Conservation (phyloP, 2,888 invertebrate species). For the Lepas anatifera region DNA sequence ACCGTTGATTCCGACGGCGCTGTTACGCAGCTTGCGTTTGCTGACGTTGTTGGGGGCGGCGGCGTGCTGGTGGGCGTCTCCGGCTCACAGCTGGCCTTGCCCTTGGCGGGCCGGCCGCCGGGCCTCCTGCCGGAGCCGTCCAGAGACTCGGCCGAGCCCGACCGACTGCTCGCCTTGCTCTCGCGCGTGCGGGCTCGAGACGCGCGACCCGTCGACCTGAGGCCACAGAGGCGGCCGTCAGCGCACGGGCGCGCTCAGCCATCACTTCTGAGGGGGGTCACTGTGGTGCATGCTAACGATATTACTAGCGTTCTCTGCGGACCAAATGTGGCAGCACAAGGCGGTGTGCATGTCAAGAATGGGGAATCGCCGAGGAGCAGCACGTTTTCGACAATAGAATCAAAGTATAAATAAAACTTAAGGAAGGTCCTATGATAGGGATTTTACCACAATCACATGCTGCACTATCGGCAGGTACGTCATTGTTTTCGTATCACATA, state of each 20-base stretch:
- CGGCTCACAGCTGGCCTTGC: not conserved
- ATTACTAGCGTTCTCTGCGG: no score
- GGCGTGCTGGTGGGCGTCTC: not conserved
- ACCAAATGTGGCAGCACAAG: no score
- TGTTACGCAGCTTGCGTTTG: conserved; percentile 6
- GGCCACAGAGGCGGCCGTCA: not conserved
- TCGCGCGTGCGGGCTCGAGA: not conserved
- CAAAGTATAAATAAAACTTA: no score
- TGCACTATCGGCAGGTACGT: no score
- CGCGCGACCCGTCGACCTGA: not conserved
- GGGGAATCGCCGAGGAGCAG: no score
- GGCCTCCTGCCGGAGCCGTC: not conserved
- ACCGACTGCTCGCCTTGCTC: not conserved
- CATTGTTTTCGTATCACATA: no score
- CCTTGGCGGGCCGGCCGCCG: conserved; percentile 1
- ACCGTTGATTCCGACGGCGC: not conserved
- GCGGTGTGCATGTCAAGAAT: no score
- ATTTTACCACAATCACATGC: no score
- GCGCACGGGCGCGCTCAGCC: not conserved
- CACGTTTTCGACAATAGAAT: no score
- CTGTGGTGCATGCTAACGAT: no score
- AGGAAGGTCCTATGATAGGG: no score
- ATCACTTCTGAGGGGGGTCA: no score
- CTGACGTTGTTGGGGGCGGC: not conserved
- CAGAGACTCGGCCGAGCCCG: conserved; percentile 6